Percentiles rank a stretch among this genome's conserved stretches.
phyloP scores from a whole-genome alignment of 2,888 invertebrate species.

The Eudasyphora cyanicolor region DNA sequence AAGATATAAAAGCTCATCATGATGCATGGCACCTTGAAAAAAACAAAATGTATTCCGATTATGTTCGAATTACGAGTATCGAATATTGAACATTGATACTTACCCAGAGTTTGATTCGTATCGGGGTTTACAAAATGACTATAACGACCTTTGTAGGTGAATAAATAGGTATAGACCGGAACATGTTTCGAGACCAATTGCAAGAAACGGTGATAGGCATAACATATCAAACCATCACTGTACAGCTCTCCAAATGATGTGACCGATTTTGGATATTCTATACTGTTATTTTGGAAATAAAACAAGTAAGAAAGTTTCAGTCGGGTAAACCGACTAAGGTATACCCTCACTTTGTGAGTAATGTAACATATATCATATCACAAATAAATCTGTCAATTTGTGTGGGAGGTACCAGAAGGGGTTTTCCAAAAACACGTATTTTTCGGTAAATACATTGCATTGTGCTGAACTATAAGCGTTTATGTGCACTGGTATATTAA shows the following conservation, averaged over 20 bases:
- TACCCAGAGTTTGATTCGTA: constrained; percentile 80
- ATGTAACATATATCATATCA: too few relatives aligned
- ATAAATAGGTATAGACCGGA: constrained; percentile 83
- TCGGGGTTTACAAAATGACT: constrained; percentile 81
- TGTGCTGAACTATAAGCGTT: too few relatives aligned
- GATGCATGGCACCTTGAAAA: constrained; percentile 79
- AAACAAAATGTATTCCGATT: constrained; percentile 44
- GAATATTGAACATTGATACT: constrained; percentile 35
- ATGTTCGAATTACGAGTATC: too few relatives aligned
- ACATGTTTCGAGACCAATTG: constrained; percentile 82
- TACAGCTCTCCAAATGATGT: constrained; percentile 79
- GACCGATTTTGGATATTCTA: constrained; percentile 67
- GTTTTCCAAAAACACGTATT: too few relatives aligned
- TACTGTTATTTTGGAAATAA: constrained; percentile 69
- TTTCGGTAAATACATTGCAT: too few relatives aligned
- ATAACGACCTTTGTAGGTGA: constrained; percentile 83
- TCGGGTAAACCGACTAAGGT: too few relatives aligned
- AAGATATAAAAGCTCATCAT: constrained; percentile 81
- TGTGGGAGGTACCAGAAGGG: too few relatives aligned
- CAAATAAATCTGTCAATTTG: too few relatives aligned
- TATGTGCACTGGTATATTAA: too few relatives aligned
- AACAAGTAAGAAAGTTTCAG: too few relatives aligned
- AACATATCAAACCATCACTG: constrained; percentile 82
- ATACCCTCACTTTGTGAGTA: too few relatives aligned
- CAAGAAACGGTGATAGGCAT: constrained; percentile 82